Base-by-base conservation (phyloP, 2,888 invertebrate species). In the Lapara coniferarum region DNA sequence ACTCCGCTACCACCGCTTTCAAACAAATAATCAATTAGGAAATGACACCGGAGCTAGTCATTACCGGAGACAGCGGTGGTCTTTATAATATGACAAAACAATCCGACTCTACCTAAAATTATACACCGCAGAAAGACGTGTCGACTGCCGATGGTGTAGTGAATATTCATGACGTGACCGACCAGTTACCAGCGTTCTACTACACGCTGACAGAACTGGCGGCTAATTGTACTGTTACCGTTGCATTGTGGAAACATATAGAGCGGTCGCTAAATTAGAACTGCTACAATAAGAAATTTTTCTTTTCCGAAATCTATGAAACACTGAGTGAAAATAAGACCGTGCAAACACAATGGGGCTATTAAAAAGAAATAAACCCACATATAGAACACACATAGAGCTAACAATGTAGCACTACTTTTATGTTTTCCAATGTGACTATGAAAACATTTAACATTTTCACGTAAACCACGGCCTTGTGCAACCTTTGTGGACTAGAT, bases 1-100 rank as follows among this genome's bases (percentile, higher is more conserved):
- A 37, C 67, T 66, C 69, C 69, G 55, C 67, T 66, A 73, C 57
- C 78, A 84, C 82, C 49, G 78, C 79, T 83, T 84, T 82, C 79
- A 69, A 49, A 0, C 49, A 49, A 46, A 63, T 63, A 19, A 59
- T 49, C 56, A 69, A 68, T 72, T 72, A 51, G 52, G 70, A 68
- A 68, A 13, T n/a, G 14, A 66, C 53, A 66, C 71, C 66, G 49
- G 53, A 56, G 70, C 19, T 25, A 25, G 1, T 25, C 12, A 49
- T n/a, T 72, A 73, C 70, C 72, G 73, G 69, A 73, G 72, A 71
- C 66, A 68, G 63, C 69, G 69, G 68, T 19, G 58, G 51, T 74
- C 59, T 72, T 74, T 72, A 71, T 74, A 76, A 71, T 72, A 71
- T 74, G 76, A 71, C 67, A 66, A 69, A 73, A 72, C 69, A 66